phyloP scores from a whole-genome alignment of 2,888 invertebrate species.

The Cephus nigrinus region DNA sequence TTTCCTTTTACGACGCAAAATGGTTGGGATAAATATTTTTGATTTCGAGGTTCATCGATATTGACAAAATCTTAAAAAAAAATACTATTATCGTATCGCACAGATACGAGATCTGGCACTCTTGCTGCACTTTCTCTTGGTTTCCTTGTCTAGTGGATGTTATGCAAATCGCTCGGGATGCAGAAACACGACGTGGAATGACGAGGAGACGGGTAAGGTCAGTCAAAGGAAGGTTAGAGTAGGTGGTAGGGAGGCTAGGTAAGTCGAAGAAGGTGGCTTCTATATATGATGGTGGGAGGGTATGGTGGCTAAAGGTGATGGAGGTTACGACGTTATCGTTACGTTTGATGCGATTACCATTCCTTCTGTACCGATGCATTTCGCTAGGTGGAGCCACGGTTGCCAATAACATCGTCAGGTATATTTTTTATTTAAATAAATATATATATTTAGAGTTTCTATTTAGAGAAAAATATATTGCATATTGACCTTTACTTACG shows the following conservation, averaged over 20 bases:
- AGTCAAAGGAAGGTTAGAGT: slow-evolving; percentile 43
- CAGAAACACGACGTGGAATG: slow-evolving; percentile 31
- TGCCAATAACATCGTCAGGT: not conserved
- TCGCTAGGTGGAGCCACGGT: not conserved
- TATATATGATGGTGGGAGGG: not conserved
- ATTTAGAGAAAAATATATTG: not conserved
- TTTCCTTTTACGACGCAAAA: no score
- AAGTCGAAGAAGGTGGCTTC: not conserved
- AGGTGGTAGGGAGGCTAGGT: not conserved
- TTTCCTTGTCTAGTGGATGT: slow-evolving; percentile 27
- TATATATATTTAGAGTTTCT: slow-evolving; percentile 3
- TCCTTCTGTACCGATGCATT: not conserved
- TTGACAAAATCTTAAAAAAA: not conserved
- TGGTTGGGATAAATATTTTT: not conserved
- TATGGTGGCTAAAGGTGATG: not conserved
- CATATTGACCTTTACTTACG: slow-evolving; percentile 8
- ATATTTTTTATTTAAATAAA: slow-evolving; percentile 11
- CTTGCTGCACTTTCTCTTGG: slow-evolving; percentile 24
- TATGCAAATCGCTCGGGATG: slow-evolving; percentile 40
- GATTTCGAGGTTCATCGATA: not conserved
- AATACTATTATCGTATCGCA: not conserved
- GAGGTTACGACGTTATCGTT: not conserved
- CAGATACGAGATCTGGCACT: not conserved
- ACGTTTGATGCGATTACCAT: not conserved
- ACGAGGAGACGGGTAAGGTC: slow-evolving; percentile 48